A percentile compares a stretch with the other conserved stretches of the same genome.
These are phyloP conservation scores for Triplophysa bombifrons DNA, from an alignment of 2,797 vertebrate genomes.

Conservation along the genomic window DNA sequence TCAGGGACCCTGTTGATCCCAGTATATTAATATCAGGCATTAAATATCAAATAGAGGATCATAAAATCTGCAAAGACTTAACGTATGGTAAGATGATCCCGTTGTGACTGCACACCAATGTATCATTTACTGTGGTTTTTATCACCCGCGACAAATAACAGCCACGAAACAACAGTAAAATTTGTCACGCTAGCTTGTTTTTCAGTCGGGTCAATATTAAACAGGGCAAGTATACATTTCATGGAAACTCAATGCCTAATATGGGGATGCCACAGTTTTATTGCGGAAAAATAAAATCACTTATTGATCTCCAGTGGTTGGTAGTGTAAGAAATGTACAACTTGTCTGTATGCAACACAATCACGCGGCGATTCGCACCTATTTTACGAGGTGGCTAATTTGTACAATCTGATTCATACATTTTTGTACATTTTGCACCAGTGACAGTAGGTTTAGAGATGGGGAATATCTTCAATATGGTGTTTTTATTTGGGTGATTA, in stretches of 20 bases:
- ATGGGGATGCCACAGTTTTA: slow-evolving; percentile 14
- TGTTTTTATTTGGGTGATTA: too few species aligned
- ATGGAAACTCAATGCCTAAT: slow-evolving; percentile 23
- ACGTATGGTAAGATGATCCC: slow-evolving; percentile 48
- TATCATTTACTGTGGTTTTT: slow-evolving; percentile 36
- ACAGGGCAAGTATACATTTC: slow-evolving; percentile 24
- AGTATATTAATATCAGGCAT: slow-evolving; percentile 40
- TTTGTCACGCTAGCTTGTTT: slow-evolving; percentile 32
- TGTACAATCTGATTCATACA: too few species aligned
- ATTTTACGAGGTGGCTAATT: too few species aligned
- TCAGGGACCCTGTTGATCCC: slow-evolving; percentile 12
- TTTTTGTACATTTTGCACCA: too few species aligned
- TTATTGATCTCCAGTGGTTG: background rate
- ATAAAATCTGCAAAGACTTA: slow-evolving; percentile 50
- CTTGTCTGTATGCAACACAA: slow-evolving; percentile 13
- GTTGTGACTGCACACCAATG: slow-evolving; percentile 30
- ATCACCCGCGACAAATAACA: slow-evolving; percentile 28
- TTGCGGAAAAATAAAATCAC: slow-evolving; percentile 17
- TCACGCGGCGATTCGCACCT: too few species aligned
- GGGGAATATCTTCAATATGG: too few species aligned
- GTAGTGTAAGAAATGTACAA: slow-evolving; percentile 30
- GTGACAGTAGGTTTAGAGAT: too few species aligned
- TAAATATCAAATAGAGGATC: slow-evolving; percentile 50
- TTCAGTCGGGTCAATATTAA: slow-evolving; percentile 26
- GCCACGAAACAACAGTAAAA: slow-evolving; percentile 41